Evolutionary conservation across 1,140 invertebrate genomes (phyloP).

Genomic region (Nasonia longicornis): DNA sequence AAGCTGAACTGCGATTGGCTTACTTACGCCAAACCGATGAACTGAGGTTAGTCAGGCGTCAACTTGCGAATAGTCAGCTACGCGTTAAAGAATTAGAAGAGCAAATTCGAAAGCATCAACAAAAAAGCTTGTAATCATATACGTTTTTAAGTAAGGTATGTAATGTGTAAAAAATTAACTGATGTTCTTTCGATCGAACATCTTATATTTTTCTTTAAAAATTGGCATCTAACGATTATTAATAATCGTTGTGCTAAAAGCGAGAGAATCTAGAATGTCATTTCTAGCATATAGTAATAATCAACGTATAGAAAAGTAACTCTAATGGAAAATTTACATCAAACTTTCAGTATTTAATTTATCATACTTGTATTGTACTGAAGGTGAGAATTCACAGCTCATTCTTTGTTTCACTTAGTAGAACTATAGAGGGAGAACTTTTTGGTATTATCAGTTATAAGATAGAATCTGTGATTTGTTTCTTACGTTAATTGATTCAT

Average conservation of each 20-base stretch:
- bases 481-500: constrained; percentile 41
- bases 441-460: constrained; percentile 33
- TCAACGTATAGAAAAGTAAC: constrained; percentile 21
- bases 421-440: constrained; percentile 15
- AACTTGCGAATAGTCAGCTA: constrained; percentile 80
- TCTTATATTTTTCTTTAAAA: constrained; percentile 27
- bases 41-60: constrained; percentile 78
- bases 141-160: constrained; percentile 38
- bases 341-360: constrained; percentile 22
- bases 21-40: constrained; percentile 85
- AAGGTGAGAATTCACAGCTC: not conserved
- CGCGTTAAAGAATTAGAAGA: constrained; percentile 83
- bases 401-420: constrained; percentile 17
- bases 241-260: constrained; percentile 12
- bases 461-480: constrained; percentile 47
- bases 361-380: constrained; percentile 23
- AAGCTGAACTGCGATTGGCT: constrained; percentile 77
- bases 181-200: constrained; percentile 32
- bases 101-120: constrained; percentile 74
- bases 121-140: constrained; percentile 48
- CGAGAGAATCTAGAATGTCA: constrained; percentile 34
- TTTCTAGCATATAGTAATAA: constrained; percentile 25
- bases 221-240: not conserved
- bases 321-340: constrained; percentile 5
- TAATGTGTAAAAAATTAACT: constrained; percentile 42